Base-by-base conservation (phyloP, 2,113 vertebrate genomes). In the Calyptommatus sinebrachiatus region DNA sequence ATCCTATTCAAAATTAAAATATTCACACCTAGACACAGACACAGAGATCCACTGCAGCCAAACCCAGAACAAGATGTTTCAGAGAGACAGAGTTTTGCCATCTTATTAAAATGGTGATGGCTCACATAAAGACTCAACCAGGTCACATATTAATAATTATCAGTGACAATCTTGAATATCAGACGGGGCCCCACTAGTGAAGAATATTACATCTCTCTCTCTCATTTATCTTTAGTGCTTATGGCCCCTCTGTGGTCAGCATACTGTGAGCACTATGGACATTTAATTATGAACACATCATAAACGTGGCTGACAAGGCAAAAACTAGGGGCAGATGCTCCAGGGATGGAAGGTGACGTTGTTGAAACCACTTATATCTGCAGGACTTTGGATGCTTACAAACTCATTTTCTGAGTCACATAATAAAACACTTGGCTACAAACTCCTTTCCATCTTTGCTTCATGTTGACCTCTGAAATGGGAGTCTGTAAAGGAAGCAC, bases 141-240 rank as follows among this genome's bases (percentile, higher is more conserved):
- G 94, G 95, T 96, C 94, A 94, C 93, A 94, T 94, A 96, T 95
- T 96, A 95, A 97, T 97, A 96, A 97, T 97, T 95, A 96, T 96
- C 96, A 90, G 92, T 96, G 95, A 96, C 95, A 95, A 95, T 95
- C 95, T 95, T 95, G 95, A 97, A 95, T 96, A 94, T 95, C 94
- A 94, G 93, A 95, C 74, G 84, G 95, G 94, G 95, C 96, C 96
- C 35, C 95, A 95, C 95, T 94, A 95, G 95, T 96, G 94, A 94
- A 94, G 94, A 94, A 97, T 97, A 97, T 97, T 97, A 94, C 96
- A 96, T 94, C 93, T 94, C 95, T 94, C 93, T 83, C 89, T 94
- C 95, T 96, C 96, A 96, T 97, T 95, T 94, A 97, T 97, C 97
- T 96, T 93, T 95, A 93, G 90, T 92, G 95, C 94, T 96, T 95